These are phyloP conservation scores for Brachionus asplanchnoidis DNA, from an alignment of 1,140 invertebrate genomes.

Conservation along the genomic window DNA sequence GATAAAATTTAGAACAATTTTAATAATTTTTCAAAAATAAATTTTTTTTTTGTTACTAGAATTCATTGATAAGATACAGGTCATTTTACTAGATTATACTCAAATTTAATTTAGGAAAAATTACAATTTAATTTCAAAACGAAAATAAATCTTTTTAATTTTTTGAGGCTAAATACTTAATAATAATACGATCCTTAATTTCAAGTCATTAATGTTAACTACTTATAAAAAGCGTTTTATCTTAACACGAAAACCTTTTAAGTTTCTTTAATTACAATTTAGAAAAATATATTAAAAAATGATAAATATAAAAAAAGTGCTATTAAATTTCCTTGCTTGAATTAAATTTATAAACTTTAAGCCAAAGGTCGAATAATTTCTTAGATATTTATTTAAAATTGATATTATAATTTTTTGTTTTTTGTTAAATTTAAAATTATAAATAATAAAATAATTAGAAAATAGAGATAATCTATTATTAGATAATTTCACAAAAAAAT, in stretches of 20 bases:
- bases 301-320: not conserved
- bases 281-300: not conserved
- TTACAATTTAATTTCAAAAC: not conserved
- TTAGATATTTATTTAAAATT: not conserved
- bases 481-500: too few relatives aligned
- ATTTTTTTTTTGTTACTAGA: not conserved
- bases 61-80: conserved; percentile 19
- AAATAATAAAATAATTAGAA: too few relatives aligned
- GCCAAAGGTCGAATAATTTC: not conserved
- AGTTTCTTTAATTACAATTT: not conserved
- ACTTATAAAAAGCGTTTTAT: not conserved
- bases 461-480: too few relatives aligned
- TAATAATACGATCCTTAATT: not conserved
- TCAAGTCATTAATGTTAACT: not conserved
- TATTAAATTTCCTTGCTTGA: not conserved
- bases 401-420: not conserved
- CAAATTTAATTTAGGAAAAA: not conserved
- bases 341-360: not conserved
- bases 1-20: conserved; percentile 37
- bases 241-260: not conserved
- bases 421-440: too few relatives aligned
- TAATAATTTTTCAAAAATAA: conserved; percentile 16
- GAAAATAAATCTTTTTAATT: not conserved
- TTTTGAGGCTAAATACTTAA: not conserved
- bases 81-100: conserved; percentile 16